Conservation (phyloP, 2,888 invertebrate species). For the Beris morrisii region DNA sequence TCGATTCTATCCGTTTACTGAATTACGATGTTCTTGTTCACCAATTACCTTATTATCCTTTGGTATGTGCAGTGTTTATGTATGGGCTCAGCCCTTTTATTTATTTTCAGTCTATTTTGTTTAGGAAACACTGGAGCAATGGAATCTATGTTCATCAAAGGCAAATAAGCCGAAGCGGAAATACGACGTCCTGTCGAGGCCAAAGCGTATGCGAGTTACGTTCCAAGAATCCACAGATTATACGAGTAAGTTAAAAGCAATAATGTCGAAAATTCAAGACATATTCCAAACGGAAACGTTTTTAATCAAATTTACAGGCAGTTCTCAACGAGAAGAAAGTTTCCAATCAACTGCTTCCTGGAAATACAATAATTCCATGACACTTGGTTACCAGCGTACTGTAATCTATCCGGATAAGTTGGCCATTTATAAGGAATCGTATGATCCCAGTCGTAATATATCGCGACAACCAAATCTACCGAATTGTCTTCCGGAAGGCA, state of each 20-base stretch:
- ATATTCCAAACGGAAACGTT: background rate
- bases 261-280: background rate
- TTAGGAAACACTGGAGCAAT: slow-evolving; percentile 63
- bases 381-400: slow-evolving; percentile 27
- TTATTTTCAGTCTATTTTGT: slow-evolving; percentile 54
- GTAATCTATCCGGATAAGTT: slow-evolving; percentile 21
- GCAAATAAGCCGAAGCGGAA: slow-evolving; percentile 57
- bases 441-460: slow-evolving; percentile 1
- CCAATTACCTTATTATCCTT: background rate
- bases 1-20: too few species aligned
- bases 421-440: slow-evolving; percentile 17
- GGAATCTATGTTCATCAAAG: slow-evolving; percentile 42
- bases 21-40: too few species aligned
- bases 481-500: slow-evolving; percentile 2
- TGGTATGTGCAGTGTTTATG: slow-evolving; percentile 22
- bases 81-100: slow-evolving; percentile 35
- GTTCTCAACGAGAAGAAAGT: slow-evolving; percentile 51
- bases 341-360: slow-evolving; percentile 44
- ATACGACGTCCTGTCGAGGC: slow-evolving; percentile 63
- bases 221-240: slow-evolving; percentile 56
- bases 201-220: slow-evolving; percentile 56
- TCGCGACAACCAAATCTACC: background rate
- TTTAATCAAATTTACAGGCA: slow-evolving; percentile 45
- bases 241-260: slow-evolving; percentile 53
- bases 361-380: slow-evolving; percentile 34